phyloP scores from a whole-genome alignment of 2,888 invertebrate genomes.

The Drosophila crucigera region DNA sequence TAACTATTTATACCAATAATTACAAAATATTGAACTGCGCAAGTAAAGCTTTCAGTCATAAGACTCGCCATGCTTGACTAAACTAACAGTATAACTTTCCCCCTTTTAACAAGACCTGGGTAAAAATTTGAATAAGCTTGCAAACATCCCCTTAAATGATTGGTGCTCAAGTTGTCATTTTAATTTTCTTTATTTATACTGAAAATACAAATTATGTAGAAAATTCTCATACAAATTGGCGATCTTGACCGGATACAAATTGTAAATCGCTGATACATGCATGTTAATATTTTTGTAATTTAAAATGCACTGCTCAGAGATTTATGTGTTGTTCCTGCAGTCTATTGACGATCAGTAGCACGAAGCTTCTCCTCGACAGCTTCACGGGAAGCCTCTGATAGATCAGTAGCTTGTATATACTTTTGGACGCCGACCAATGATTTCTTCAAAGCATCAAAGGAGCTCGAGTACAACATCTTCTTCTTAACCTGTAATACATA shows the following conservation, averaged over 20 bases:
- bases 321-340: constrained; percentile 52
- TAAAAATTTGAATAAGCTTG: neutral
- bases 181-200: constrained; percentile 81
- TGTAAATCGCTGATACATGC: constrained; percentile 69
- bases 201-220: constrained; percentile 83
- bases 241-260: constrained; percentile 71
- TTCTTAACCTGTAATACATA: constrained; percentile 87
- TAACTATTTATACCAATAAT: neutral
- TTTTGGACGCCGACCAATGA: constrained; percentile 98
- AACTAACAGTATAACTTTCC: neutral
- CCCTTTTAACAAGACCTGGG: neutral
- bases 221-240: constrained; percentile 80
- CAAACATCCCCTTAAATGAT: neutral
- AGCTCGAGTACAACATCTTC: constrained; percentile 96
- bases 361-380: constrained; percentile 97
- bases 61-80: neutral
- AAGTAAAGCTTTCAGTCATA: neutral
- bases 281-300: constrained; percentile 49
- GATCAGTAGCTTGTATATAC: constrained; percentile 98
- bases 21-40: neutral
- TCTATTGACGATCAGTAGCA: constrained; percentile 96
- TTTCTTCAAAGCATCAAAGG: constrained; percentile 99
- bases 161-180: constrained; percentile 37
- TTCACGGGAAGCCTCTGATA: constrained; percentile 96
- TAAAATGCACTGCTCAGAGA: constrained; percentile 77